These are phyloP conservation scores for Chorisops tibialis DNA, from an alignment of 2,888 invertebrate genomes.

Conservation along the genomic window DNA sequence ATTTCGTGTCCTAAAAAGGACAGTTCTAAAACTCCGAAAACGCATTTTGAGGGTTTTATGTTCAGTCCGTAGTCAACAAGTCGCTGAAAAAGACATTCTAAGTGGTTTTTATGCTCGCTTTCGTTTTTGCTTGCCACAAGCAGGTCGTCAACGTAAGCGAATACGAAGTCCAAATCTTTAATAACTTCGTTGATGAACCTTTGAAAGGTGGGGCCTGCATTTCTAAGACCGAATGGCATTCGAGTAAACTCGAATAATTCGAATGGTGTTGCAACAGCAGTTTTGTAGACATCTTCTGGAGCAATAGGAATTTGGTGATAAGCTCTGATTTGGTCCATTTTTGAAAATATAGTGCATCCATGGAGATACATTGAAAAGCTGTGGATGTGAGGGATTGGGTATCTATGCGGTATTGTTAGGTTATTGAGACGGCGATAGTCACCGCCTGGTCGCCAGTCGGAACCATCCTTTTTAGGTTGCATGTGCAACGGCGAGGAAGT, in stretches of 20 bases:
- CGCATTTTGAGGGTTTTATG: not conserved
- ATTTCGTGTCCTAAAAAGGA: too few relatives aligned
- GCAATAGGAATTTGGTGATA: conserved; percentile 39
- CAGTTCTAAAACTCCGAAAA: too few relatives aligned
- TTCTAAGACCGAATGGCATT: conserved; percentile 44
- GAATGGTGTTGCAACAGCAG: conserved; percentile 42
- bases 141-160: not conserved
- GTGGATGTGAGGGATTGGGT: conserved; percentile 42
- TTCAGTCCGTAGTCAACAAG: not conserved
- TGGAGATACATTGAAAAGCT: conserved; percentile 37
- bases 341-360: conserved; percentile 39
- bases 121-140: not conserved
- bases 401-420: conserved; percentile 42
- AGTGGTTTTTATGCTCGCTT: not conserved
- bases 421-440: conserved; percentile 41
- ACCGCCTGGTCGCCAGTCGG: conserved; percentile 42
- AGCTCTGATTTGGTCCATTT: conserved; percentile 38
- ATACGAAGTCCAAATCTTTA: conserved; percentile 14
- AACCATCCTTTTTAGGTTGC: conserved; percentile 36
- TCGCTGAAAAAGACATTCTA: not conserved
- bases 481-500: conserved; percentile 48
- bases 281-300: not conserved
- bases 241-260: conserved; percentile 41
- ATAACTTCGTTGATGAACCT: conserved; percentile 40
- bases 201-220: conserved; percentile 45